Percentiles rank a stretch among this genome's conserved stretches.
Evolutionary conservation across 1,140 invertebrate species (phyloP).

Genomic region (Temnothorax longispinosus): DNA sequence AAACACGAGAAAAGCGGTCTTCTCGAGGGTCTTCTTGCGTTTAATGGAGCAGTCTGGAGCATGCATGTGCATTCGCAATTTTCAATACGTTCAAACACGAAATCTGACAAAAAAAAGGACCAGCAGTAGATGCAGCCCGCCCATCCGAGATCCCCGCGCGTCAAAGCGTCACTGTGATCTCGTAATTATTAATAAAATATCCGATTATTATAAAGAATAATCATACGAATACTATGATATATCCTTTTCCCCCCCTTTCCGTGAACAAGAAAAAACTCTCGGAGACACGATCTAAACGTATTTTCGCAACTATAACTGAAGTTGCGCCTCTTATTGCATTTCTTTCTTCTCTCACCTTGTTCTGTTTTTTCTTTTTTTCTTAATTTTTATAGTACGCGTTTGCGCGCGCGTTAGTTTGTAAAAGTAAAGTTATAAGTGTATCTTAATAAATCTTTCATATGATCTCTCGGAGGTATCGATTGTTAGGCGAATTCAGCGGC

Average conservation of each 20-base stretch:
- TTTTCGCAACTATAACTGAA: slow-evolving; percentile 31
- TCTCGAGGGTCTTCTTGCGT: slow-evolving; percentile 23
- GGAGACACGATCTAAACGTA: slow-evolving; percentile 41
- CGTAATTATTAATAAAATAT: slow-evolving; percentile 86
- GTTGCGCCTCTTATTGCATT: slow-evolving; percentile 51
- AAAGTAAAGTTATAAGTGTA: slow-evolving; percentile 73
- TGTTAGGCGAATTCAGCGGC: slow-evolving; percentile 70
- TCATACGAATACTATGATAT: slow-evolving; percentile 83
- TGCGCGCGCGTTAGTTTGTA: slow-evolving; percentile 78
- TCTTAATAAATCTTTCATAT: slow-evolving; percentile 83
- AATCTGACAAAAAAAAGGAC: slow-evolving; percentile 17
- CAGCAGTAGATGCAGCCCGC: slow-evolving; percentile 79
- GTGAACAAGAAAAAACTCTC: slow-evolving; percentile 43
- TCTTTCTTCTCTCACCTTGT: slow-evolving; percentile 25
- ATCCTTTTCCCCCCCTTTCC: slow-evolving; percentile 29
- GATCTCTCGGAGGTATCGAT: slow-evolving; percentile 83
- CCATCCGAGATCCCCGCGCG: slow-evolving; percentile 85
- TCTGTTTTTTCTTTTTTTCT: slow-evolving; percentile 37
- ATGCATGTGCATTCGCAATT: slow-evolving; percentile 1
- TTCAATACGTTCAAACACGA: neutral
- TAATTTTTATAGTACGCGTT: slow-evolving; percentile 19
- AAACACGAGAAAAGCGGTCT: slow-evolving; percentile 47
- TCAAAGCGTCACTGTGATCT: slow-evolving; percentile 87
- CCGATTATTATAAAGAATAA: slow-evolving; percentile 84
- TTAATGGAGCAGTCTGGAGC: neutral